Evolutionary conservation across 2,888 invertebrate genomes (phyloP).

Genomic region (Aromia moschata): DNA sequence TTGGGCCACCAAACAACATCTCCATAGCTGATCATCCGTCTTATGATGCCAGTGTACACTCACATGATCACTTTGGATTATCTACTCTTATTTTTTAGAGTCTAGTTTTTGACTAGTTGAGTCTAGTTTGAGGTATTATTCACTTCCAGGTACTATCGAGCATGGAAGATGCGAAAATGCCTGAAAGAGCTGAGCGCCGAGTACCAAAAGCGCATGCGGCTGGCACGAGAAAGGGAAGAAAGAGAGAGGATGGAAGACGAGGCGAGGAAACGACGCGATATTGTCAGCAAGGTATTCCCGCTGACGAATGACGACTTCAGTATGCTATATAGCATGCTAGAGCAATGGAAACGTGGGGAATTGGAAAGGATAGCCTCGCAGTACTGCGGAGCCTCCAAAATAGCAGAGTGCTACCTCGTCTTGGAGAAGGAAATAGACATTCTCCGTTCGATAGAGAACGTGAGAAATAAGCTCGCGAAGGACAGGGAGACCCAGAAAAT

Average conservation of each 20-base stretch:
- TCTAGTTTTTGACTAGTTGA: too few relatives aligned
- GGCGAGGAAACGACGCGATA: slow-evolving; percentile 67
- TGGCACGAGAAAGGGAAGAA: slow-evolving; percentile 66
- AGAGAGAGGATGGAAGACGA: slow-evolving; percentile 64
- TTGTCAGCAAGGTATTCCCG: slow-evolving; percentile 76
- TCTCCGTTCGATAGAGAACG: slow-evolving; percentile 74
- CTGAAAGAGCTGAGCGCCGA: slow-evolving; percentile 65
- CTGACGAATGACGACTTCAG: slow-evolving; percentile 77
- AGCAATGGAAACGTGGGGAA: slow-evolving; percentile 74
- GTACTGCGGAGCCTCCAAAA: slow-evolving; percentile 74
- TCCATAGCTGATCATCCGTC: too few relatives aligned
- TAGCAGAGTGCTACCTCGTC: slow-evolving; percentile 75
- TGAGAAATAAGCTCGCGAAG: slow-evolving; percentile 70
- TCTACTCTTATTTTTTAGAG: too few relatives aligned
- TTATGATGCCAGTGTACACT: too few relatives aligned
- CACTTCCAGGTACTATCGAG: slow-evolving; percentile 65
- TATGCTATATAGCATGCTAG: slow-evolving; percentile 75
- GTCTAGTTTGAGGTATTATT: too few relatives aligned
- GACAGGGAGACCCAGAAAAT: slow-evolving; percentile 70
- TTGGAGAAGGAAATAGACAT: slow-evolving; percentile 79
- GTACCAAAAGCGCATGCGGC: slow-evolving; percentile 64
- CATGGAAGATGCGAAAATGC: slow-evolving; percentile 66
- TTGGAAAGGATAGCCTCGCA: slow-evolving; percentile 70
- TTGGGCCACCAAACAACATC: too few relatives aligned
- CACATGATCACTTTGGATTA: too few relatives aligned